Percentiles rank a stretch among this genome's conserved stretches.
Conservation (phyloP, 2,113 vertebrate genomes). For the Aphyosemion australe region DNA sequence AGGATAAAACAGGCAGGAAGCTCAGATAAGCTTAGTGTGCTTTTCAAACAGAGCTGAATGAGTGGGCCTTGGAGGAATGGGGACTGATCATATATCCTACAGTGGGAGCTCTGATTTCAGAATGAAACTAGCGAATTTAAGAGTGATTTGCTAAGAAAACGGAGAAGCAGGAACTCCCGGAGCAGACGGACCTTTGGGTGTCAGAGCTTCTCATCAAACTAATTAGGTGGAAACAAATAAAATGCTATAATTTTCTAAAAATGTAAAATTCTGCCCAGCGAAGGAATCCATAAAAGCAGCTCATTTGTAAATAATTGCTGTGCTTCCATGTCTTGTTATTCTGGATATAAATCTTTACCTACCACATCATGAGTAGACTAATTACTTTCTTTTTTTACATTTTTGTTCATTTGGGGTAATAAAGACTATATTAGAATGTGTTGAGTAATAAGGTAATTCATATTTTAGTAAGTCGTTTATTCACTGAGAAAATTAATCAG, state of each 20-base stretch:
- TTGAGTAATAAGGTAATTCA: too few relatives aligned
- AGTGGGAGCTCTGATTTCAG: conserved; percentile 2
- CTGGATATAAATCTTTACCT: not conserved
- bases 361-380: too few relatives aligned
- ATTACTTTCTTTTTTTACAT: too few relatives aligned
- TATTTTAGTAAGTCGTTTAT: too few relatives aligned
- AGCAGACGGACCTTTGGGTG: not conserved
- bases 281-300: not conserved
- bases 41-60: conserved; percentile 35
- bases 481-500: too few relatives aligned
- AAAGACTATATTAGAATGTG: too few relatives aligned
- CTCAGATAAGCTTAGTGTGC: conserved; percentile 14
- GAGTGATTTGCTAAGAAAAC: conserved; percentile 14
- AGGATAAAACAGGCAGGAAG: not conserved
- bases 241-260: not conserved
- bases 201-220: conserved; percentile 15
- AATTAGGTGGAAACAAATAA: not conserved
- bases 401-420: too few relatives aligned
- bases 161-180: conserved; percentile 2
- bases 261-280: not conserved
- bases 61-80: not conserved
- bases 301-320: not conserved
- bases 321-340: not conserved
- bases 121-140: conserved; percentile 24
- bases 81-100: conserved; percentile 22